phyloP scores from a whole-genome alignment of 2,113 vertebrate species.

The Pleuronectes platessa region DNA sequence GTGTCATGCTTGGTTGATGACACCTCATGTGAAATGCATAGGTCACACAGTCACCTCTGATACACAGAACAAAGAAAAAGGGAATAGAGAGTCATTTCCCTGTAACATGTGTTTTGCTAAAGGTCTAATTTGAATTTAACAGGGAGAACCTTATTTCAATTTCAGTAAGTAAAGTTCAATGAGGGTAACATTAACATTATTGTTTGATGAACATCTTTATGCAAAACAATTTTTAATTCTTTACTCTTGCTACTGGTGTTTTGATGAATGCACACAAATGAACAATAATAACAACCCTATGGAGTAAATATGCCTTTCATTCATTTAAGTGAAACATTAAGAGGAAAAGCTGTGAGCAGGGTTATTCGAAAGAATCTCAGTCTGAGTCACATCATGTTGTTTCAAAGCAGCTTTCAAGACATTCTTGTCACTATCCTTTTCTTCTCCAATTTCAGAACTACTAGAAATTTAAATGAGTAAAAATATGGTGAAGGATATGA shows the following conservation, averaged over 20 bases:
- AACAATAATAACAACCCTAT: not conserved
- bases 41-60: constrained; percentile 4
- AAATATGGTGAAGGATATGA: too few species aligned
- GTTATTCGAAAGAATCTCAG: too few species aligned
- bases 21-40: not conserved
- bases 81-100: too few species aligned
- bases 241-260: too few species aligned
- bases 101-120: not conserved
- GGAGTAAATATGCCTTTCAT: not conserved
- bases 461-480: not conserved
- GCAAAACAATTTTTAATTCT: too few species aligned
- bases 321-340: not conserved
- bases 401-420: not conserved
- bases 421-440: too few species aligned
- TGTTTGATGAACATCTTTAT: too few species aligned
- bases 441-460: not conserved
- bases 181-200: too few species aligned
- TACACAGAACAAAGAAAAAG: not conserved
- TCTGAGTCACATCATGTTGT: not conserved
- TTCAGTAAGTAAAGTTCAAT: too few species aligned
- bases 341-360: too few species aligned
- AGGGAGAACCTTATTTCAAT: too few species aligned
- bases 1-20: constrained; percentile 15
- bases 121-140: not conserved
- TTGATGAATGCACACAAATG: too few species aligned